Evolutionary conservation across 2,113 vertebrate genomes (phyloP).

Genomic region (Origma solitaria): DNA sequence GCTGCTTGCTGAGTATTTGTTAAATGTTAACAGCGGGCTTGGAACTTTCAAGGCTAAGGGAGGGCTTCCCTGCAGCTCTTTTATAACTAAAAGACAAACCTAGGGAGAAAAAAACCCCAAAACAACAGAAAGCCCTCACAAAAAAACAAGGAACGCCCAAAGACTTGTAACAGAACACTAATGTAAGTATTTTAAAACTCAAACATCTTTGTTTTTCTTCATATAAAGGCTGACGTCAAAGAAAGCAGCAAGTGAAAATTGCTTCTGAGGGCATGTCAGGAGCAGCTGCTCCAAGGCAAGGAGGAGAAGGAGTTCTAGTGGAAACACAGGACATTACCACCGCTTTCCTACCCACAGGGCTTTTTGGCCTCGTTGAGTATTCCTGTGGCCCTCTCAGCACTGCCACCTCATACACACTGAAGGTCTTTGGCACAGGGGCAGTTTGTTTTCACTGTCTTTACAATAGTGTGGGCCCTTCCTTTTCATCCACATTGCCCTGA

Average conservation of each 20-base stretch:
- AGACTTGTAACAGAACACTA: conserved; percentile 30
- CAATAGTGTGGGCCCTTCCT: background rate
- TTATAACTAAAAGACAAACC: conserved; percentile 6
- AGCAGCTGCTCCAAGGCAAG: background rate
- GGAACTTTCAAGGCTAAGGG: background rate
- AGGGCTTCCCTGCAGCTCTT: background rate
- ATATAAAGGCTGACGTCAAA: conserved; percentile 3
- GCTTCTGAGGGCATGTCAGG: background rate
- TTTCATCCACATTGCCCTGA: background rate
- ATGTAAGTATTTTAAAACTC: conserved; percentile 24
- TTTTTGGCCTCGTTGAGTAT: background rate
- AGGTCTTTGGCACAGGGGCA: background rate
- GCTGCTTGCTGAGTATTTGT: conserved; percentile 25
- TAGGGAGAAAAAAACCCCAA: background rate
- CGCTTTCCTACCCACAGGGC: background rate
- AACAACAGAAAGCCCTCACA: background rate
- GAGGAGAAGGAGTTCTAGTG: background rate
- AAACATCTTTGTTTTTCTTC: background rate
- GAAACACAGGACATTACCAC: background rate
- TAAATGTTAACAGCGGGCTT: conserved; percentile 13
- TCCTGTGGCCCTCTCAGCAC: background rate
- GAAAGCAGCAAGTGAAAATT: background rate
- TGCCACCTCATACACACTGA: background rate
- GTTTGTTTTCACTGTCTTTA: background rate
- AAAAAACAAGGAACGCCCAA: conserved; percentile 34